Evolutionary conservation across 2,797 vertebrate genomes (phyloP), one percentile per base, ranked within the genome.

Genomic region (Pygocentrus nattereri): DNA sequence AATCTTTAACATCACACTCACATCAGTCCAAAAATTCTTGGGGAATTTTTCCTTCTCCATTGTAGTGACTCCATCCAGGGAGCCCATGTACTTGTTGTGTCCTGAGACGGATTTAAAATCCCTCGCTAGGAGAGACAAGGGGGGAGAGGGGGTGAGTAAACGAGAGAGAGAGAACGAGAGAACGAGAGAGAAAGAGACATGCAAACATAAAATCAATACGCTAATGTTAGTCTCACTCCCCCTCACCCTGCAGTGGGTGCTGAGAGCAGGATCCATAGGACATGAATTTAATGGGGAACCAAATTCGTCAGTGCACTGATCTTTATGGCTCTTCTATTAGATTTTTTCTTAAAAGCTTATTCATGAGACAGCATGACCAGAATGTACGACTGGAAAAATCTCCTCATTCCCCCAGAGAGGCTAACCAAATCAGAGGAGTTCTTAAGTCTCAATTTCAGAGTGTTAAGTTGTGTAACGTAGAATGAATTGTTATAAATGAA

Each of bases 21-120:
- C 95, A 89, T 95, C 94, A 44, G 94, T 90, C 91, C 95, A 96
- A 90, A 96, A 95, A 90, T 90, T 91, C 90, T 95, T 95, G 44
- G 93, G 91, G 82, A 96, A 93, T 91, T 95, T 95, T 88, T 96
- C 93, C 88, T 96, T 96, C 88, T 95, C 92, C 83, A 96, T 88
- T 0, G 92, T 93, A 80, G 89, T 71, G 77, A 95, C 93, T 58
- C 85, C 85, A 1, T 94, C 92, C 89, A 95, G 89, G 4, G 90
- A 92, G 52, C 91, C 93, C 49, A 91, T 27, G 18, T 90, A 89
- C 82, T 89, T 91, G 87, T 89, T 93, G 73, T 90, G 89, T 56
- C 87, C 95, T 0, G 85, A 70, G 75, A 96, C 89, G 4, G 88
- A 74, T 91, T 89, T 94, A 88, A 95, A 96, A 87, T 93, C 87